Base-by-base conservation (phyloP, 2,113 vertebrate genomes). In the Podarcis muralis region DNA sequence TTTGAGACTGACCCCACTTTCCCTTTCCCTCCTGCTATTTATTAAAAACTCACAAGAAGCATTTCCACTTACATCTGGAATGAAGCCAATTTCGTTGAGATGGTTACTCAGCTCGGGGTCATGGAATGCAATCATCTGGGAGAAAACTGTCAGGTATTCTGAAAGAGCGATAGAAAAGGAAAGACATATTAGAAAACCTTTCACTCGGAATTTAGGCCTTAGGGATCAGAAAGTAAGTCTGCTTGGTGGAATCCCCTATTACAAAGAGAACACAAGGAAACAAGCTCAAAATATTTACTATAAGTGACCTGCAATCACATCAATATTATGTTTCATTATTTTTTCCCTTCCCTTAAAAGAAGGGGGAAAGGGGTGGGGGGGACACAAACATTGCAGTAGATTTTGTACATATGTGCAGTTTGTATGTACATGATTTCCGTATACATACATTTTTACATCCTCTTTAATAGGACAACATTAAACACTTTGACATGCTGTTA, bases 131-230 rank as follows among this genome's bases (percentile, higher is more conserved):
- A 99, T 99, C 98, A 99, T 99, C 96, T 99, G 99, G 91, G 99
- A 99, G 96, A 99, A 99, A 88, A 99, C 98, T 0, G 98, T 99
- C 96, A 99, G 96, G 93, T 99, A 99, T 93, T 99, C 99, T 99
- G 97, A 93, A 97, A 91, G 7, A 83, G 81, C 71, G 25, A 66
- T 75, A 76, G 53, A 82, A 57, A 84, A 43, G 18, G 22, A 77
- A 77, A 25, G 37, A 0, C 30, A 32, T 66, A 32, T 22, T 6
- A 43, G n/a, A 65, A 89, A 66, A 59, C 11, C 22, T 62, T 35
- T 83, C 11, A 74, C 32, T 32, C 59, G 69, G 53, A 84, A 25
- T 48, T 77, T 1, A 62, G 0, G 13, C 62, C 43, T 68, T 37
- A 30, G 32, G 37, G 57, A 83, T 62, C 79, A 86, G 25, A 79